These are phyloP conservation scores for Actenoides lindsayi DNA, from an alignment of 2,113 vertebrate species.

Conservation along the genomic window DNA sequence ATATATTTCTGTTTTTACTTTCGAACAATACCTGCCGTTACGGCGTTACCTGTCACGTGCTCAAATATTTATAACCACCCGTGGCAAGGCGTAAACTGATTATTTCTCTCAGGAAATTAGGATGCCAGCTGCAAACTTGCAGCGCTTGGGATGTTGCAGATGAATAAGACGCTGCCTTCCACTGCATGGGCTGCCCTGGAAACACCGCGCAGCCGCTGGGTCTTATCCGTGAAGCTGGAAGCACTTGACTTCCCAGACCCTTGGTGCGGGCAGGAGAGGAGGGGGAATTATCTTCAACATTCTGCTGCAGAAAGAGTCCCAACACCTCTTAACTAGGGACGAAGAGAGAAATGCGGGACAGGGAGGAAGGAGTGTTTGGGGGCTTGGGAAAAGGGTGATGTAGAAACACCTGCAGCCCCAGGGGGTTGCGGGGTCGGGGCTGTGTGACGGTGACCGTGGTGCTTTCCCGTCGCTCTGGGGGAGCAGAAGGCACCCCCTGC, in stretches of 20 bases:
- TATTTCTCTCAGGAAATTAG: not conserved
- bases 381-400: not conserved
- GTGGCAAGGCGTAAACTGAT: not conserved
- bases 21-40: not conserved
- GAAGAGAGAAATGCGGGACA: not conserved
- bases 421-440: not conserved
- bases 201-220: not conserved
- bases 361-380: not conserved
- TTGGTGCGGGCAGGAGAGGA: not conserved
- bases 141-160: rapidly evolving
- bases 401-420: not conserved
- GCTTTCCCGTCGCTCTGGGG: too few relatives aligned
- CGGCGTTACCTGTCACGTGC: not conserved
- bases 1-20: not conserved
- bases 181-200: not conserved
- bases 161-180: not conserved
- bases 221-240: not conserved
- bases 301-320: not conserved
- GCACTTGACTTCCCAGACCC: not conserved
- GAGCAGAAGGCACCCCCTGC: not conserved
- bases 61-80: not conserved
- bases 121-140: not conserved
- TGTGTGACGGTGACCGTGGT: rapidly evolving
- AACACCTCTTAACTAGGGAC: rapidly evolving
- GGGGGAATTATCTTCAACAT: not conserved